Percentiles rank a stretch among this genome's conserved stretches.
Conservation (phyloP, 2,888 invertebrate genomes). For the Eristalis intricaria region DNA sequence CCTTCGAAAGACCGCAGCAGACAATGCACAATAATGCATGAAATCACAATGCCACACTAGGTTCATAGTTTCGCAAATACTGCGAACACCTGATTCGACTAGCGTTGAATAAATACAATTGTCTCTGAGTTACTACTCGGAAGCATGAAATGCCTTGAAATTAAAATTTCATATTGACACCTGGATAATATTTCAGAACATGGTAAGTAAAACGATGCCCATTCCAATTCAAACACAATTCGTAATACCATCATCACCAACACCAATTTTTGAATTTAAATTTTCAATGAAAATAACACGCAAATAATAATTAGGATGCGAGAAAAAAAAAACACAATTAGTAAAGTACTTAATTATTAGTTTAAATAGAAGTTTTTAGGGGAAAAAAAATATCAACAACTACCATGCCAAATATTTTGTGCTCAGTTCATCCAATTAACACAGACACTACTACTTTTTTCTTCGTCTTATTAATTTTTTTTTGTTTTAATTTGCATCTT, state of each 20-base stretch:
- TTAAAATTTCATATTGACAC: no score
- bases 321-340: slow-evolving; percentile 27
- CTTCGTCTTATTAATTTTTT: slow-evolving; percentile 34
- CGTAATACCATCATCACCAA: slow-evolving; percentile 8
- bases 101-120: no score
- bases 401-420: slow-evolving; percentile 82
- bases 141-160: no score
- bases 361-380: slow-evolving; percentile 47
- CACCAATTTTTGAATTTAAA: slow-evolving; percentile 13
- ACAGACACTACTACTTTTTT: slow-evolving; percentile 78
- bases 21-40: no score
- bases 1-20: no score
- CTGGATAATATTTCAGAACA: no score
- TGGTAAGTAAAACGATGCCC: no score
- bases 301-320: slow-evolving; percentile 20
- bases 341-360: background rate
- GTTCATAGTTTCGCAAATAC: no score
- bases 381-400: slow-evolving; percentile 74
- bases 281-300: slow-evolving; percentile 27
- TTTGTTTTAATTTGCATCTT: slow-evolving; percentile 25
- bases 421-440: slow-evolving; percentile 83
- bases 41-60: no score
- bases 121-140: no score
- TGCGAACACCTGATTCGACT: no score
- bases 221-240: no score